phyloP scores from a whole-genome alignment of 2,113 vertebrate species.

The Rhineura floridana region DNA sequence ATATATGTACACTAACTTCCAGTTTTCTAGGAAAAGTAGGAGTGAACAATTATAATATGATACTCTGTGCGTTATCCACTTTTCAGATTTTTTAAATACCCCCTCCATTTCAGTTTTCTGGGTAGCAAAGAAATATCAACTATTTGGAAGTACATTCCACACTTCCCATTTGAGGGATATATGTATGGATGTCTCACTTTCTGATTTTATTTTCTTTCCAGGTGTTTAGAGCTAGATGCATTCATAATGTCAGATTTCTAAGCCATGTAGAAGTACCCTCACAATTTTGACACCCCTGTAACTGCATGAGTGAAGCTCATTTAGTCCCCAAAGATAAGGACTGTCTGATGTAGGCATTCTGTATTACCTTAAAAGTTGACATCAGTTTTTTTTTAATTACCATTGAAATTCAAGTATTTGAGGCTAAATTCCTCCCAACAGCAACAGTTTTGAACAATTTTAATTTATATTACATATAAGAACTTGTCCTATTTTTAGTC shows the following conservation, averaged over 20 bases:
- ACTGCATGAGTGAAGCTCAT: too few relatives aligned
- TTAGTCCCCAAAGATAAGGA: too few relatives aligned
- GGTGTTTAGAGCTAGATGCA: too few relatives aligned
- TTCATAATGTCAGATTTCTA: too few relatives aligned
- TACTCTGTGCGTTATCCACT: background rate
- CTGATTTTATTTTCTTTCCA: background rate
- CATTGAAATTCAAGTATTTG: background rate
- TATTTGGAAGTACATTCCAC: too few relatives aligned
- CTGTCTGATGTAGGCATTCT: background rate
- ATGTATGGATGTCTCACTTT: background rate
- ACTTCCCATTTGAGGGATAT: too few relatives aligned
- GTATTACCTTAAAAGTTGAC: slow-evolving; percentile 5
- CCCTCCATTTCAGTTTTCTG: too few relatives aligned
- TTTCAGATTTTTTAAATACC: background rate
- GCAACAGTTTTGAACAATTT: background rate
- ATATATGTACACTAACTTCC: background rate
- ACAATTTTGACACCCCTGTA: too few relatives aligned
- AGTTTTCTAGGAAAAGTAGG: background rate
- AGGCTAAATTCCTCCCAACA: background rate
- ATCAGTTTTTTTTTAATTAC: background rate
- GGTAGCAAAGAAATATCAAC: too few relatives aligned
- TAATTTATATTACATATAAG: background rate
- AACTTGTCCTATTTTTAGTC: background rate
- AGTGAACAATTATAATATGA: background rate
- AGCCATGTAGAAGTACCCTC: too few relatives aligned